phyloP scores from a whole-genome alignment of 2,113 vertebrate species.

The Apaloderma vittatum region DNA sequence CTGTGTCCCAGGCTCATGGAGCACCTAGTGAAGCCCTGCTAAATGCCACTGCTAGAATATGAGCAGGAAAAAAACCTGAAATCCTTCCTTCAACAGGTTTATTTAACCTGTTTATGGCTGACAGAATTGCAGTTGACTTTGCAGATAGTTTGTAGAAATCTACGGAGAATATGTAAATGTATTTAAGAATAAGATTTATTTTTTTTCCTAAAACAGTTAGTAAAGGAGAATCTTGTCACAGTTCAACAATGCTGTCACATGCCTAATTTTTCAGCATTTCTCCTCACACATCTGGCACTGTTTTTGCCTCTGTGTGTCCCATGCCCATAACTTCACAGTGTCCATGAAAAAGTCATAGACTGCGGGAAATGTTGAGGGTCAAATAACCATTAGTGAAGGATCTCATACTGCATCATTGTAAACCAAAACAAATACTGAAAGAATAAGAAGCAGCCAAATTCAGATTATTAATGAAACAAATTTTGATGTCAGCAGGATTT shows the following conservation, averaged over 20 bases:
- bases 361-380: background rate
- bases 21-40: background rate
- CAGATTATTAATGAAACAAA: background rate
- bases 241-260: background rate
- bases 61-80: background rate
- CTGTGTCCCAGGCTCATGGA: background rate
- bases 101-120: background rate
- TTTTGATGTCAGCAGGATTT: background rate
- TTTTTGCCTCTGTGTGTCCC: background rate
- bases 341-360: background rate
- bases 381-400: background rate
- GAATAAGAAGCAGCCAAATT: background rate
- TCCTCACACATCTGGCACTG: background rate
- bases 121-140: background rate
- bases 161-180: background rate
- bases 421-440: background rate
- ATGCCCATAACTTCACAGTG: background rate
- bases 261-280: background rate
- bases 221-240: background rate
- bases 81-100: background rate
- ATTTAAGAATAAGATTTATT: background rate
- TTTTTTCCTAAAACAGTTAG: rapidly evolving
- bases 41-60: slow-evolving; percentile 7
- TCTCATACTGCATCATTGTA: no score
- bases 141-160: background rate